Conservation (phyloP, 53 echinoderm and acorn worm species). For the Pentamera pediparva region DNA sequence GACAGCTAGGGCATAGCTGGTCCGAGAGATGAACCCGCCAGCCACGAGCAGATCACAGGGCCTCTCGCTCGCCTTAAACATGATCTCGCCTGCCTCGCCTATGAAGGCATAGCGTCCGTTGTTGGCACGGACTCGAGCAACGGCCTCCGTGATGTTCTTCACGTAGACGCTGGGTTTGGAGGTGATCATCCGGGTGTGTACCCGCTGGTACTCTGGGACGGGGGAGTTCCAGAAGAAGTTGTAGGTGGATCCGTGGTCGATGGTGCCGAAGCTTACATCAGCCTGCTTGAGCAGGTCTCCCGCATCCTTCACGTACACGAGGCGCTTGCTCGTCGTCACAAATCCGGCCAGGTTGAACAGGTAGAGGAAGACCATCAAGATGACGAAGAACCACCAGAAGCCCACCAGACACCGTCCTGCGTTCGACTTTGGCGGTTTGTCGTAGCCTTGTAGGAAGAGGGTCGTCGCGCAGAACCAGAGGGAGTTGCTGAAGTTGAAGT, state of each 20-base stretch:
- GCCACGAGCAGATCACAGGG: slow-evolving; percentile 49
- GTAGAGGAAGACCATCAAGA: slow-evolving; percentile 84
- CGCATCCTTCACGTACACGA: slow-evolving; percentile 43
- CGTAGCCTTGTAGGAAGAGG: slow-evolving; percentile 78
- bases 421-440: slow-evolving; percentile 68
- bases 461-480: slow-evolving; percentile 76
- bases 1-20: slow-evolving; percentile 48
- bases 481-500: slow-evolving; percentile 83
- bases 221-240: slow-evolving; percentile 44
- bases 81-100: slow-evolving; percentile 45
- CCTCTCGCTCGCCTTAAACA: slow-evolving; percentile 32
- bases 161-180: slow-evolving; percentile 34
- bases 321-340: slow-evolving; percentile 67
- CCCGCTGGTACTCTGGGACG: slow-evolving; percentile 28
- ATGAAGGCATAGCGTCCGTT: slow-evolving; percentile 53
- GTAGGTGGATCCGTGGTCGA: slow-evolving; percentile 42
- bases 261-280: slow-evolving; percentile 35
- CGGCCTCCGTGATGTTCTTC: slow-evolving; percentile 33
- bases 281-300: slow-evolving; percentile 38
- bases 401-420: slow-evolving; percentile 72
- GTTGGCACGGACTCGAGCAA: slow-evolving; percentile 34
- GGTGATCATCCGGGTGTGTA: slow-evolving; percentile 31
- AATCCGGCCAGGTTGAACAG: slow-evolving; percentile 77
- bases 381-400: slow-evolving; percentile 88
- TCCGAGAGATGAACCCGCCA: slow-evolving; percentile 36